Base-by-base conservation (phyloP, 1,140 invertebrate genomes). In the Alviniconcha marisindica region DNA sequence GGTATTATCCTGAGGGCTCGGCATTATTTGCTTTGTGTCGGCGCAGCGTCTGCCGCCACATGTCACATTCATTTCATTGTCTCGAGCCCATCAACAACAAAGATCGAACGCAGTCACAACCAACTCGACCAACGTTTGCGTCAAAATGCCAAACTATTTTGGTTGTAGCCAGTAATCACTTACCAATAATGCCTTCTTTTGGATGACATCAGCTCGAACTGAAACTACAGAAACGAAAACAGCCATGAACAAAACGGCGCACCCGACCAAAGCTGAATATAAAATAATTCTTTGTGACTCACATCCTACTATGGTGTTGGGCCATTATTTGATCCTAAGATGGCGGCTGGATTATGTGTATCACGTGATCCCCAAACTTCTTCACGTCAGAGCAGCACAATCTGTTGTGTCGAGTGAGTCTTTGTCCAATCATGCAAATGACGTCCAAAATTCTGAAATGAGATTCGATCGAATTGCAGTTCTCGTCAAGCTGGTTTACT, bases 301-400 rank as follows among this genome's bases (percentile, higher is more conserved):
- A 83, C 77, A 77, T 83, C 63, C 74, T 80, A 69, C 38, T 51
- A 60, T 28, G 81, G 71, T 54, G 42, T 36, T 38, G 54, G 48
- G 56, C 76, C 82, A 78, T 79, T 78, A 71, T 78, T 63, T 36
- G 77, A 56, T 78, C 77, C 38, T 63, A 83, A 83, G 15, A 83
- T 83, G 82, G 82, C 82, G 74, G 66, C 56, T 28, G 66, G 42
- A 79, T 79, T 83, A 42, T 36, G 82, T 79, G 82, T 83, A 83
- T 83, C 82, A 83, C 82, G 82, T 83, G 82, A 83, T 63, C 77
- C 31, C 56, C 40, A 83, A 71, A 71, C 33, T 18, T 10, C 31
- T 21, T 40, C 0, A 71, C 69, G 69, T 71, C 69, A 71, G 36
- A 42, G 1, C 69, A 36, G 33, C 31, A 33, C 31, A 71, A 71